These are phyloP conservation scores for Agrilus biguttatus DNA, from an alignment of 2,888 invertebrate genomes.

Conservation along the genomic window DNA sequence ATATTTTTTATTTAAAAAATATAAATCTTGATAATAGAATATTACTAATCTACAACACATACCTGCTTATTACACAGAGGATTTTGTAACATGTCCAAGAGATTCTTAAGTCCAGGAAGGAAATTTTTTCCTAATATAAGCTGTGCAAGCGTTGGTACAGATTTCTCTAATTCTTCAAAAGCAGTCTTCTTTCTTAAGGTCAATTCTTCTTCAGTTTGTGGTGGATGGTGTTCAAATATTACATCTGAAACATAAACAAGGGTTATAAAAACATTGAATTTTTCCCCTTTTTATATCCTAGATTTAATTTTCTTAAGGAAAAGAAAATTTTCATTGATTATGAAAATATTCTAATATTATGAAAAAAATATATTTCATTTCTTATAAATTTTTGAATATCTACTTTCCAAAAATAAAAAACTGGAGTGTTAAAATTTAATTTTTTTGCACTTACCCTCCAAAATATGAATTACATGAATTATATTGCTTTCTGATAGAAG, in stretches of 20 bases:
- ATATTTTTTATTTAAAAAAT: neutral
- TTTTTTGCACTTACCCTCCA: slow-evolving; percentile 39
- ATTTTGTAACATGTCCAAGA: slow-evolving; percentile 36
- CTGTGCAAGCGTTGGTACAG: slow-evolving; percentile 24
- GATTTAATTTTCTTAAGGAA: neutral
- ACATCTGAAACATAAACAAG: slow-evolving; percentile 19
- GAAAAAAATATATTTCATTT: too few relatives aligned
- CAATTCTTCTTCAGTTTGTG: slow-evolving; percentile 24
- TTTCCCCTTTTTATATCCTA: slow-evolving; percentile 4
- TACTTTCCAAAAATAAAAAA: too few relatives aligned
- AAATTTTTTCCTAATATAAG: slow-evolving; percentile 27
- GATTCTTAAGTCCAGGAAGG: slow-evolving; percentile 28
- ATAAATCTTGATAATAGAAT: neutral
- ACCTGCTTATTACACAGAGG: slow-evolving; percentile 47
- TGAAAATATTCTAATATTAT: too few relatives aligned
- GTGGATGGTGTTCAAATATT: slow-evolving; percentile 24
- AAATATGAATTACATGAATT: slow-evolving; percentile 41
- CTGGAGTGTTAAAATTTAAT: neutral
- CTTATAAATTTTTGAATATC: too few relatives aligned
- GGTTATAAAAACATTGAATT: neutral
- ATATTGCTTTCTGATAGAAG: slow-evolving; percentile 39
- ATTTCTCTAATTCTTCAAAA: slow-evolving; percentile 25
- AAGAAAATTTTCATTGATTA: too few relatives aligned
- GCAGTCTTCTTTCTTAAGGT: slow-evolving; percentile 29
- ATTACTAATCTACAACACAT: slow-evolving; percentile 2